Evolutionary conservation across 2,113 vertebrate genomes (phyloP).

Genomic region (Okapia johnstoni): DNA sequence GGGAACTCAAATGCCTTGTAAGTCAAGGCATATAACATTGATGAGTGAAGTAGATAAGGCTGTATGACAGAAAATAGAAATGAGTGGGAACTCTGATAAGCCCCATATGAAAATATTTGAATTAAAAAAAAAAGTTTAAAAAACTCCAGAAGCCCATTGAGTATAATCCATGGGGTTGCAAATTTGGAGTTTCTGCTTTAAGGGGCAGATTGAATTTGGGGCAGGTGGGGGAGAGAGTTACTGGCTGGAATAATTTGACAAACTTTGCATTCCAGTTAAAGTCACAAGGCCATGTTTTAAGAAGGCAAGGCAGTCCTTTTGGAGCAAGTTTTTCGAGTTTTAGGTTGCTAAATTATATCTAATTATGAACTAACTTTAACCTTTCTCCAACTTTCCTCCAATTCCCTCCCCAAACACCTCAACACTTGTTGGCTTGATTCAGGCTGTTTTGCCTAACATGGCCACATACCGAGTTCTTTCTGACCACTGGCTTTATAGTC

Average conservation of each 20-base stretch:
- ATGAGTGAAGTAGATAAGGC: not conserved
- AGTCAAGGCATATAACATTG: not conserved
- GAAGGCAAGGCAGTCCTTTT: not conserved
- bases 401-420: not conserved
- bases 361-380: slow-evolving; percentile 9
- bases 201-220: not conserved
- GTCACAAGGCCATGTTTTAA: not conserved
- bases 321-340: slow-evolving; percentile 30
- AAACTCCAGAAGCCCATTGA: not conserved
- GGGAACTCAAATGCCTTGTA: not conserved
- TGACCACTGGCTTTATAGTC: not conserved
- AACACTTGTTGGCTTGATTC: not conserved
- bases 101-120: not conserved
- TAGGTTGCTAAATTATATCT: slow-evolving; percentile 20
- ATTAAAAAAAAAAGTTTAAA: not conserved
- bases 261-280: slow-evolving; percentile 14
- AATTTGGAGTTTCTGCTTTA: slow-evolving; percentile 8
- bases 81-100: not conserved
- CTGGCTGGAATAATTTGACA: not conserved
- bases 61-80: not conserved
- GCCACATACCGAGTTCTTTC: not conserved
- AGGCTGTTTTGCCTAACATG: not conserved
- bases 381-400: slow-evolving; percentile 8
- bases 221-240: not conserved
- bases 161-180: not conserved